A percentile compares a stretch with the other conserved stretches of the same genome.
Conservation (phyloP, 2,797 vertebrate genomes). For the Cephalopachus bancanus region DNA sequence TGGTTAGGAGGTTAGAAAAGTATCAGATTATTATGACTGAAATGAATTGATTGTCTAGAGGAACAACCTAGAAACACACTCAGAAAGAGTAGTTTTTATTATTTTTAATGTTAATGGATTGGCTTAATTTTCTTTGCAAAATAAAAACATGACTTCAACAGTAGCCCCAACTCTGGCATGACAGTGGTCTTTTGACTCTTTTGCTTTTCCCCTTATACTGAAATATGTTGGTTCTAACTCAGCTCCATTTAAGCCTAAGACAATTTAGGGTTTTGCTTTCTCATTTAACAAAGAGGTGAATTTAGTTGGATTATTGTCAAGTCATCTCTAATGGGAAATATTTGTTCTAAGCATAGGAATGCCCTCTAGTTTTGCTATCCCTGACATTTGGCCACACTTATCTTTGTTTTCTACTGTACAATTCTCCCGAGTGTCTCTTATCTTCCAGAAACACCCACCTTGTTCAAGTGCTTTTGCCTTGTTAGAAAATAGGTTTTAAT, state of each 20-base stretch:
- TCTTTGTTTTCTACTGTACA: conserved; percentile 11
- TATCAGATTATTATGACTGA: conserved; percentile 17
- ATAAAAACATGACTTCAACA: conserved; percentile 26
- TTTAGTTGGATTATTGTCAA: conserved; percentile 62
- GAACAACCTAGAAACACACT: neutral
- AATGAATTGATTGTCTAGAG: neutral
- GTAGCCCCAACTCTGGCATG: neutral
- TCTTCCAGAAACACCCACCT: conserved; percentile 69
- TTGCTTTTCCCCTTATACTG: neutral
- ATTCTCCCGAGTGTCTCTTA: conserved; percentile 55
- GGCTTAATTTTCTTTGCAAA: conserved; percentile 43
- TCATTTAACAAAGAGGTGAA: conserved; percentile 54
- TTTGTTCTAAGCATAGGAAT: conserved; percentile 8
- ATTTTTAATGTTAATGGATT: conserved; percentile 6
- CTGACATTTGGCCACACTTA: neutral
- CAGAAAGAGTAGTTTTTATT: conserved; percentile 8
- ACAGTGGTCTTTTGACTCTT: conserved; percentile 17
- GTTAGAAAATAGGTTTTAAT: conserved; percentile 72
- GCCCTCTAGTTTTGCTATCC: neutral
- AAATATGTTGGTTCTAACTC: conserved; percentile 65
- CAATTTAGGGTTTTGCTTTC: conserved; percentile 58
- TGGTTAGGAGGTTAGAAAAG: conserved; percentile 41
- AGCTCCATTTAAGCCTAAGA: neutral
- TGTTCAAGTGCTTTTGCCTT: conserved; percentile 55
- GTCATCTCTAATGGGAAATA: neutral